These are phyloP conservation scores for Acomys russatus DNA, from an alignment of 2,797 vertebrate genomes.

Conservation along the genomic window DNA sequence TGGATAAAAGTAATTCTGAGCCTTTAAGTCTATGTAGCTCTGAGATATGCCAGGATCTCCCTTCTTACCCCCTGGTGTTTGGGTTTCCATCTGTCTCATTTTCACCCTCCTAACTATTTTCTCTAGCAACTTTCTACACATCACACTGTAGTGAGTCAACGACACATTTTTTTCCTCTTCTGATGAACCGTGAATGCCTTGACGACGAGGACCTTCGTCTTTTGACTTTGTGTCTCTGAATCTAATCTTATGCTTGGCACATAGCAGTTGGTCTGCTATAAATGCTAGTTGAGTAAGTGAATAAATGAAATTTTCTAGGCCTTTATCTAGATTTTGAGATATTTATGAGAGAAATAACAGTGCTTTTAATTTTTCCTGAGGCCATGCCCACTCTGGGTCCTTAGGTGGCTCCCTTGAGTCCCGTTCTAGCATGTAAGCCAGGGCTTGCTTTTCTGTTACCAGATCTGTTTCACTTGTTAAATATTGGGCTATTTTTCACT, in stretches of 20 bases:
- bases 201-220: not conserved
- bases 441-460: conserved; percentile 2
- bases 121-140: not conserved
- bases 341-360: not conserved
- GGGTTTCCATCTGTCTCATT: not conserved
- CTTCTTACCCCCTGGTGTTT: not conserved
- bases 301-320: conserved; percentile 6
- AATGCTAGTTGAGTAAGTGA: not conserved
- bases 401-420: not conserved
- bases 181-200: not conserved
- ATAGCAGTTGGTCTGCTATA: not conserved
- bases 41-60: not conserved
- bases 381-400: not conserved
- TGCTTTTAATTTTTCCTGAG: not conserved
- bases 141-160: not conserved
- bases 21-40: not conserved
- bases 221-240: not conserved
- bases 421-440: not conserved
- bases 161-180: not conserved
- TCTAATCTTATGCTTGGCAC: not conserved
- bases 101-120: not conserved
- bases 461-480: not conserved
- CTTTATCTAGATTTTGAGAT: conserved; percentile 28
- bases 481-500: not conserved
- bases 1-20: not conserved